Base-by-base conservation (phyloP, 2,113 vertebrate genomes). In the Notarius lentiginosus region DNA sequence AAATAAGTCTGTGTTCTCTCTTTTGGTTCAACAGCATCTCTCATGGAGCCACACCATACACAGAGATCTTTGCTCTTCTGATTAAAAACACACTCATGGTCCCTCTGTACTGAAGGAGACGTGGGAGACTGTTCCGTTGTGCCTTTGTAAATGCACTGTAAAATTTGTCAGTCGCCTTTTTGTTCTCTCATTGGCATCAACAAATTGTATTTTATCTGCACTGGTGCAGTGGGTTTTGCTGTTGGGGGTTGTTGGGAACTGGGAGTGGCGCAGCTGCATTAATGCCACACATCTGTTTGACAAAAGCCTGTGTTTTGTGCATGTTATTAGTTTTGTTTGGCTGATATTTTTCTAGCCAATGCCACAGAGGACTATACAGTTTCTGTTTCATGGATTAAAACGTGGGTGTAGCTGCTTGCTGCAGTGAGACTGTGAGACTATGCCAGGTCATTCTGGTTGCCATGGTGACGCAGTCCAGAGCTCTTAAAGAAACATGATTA, bases 401-500 rank as follows among this genome's bases (percentile, higher is more conserved):
- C 6, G 65, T 27, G 73, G 80, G 24, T 41, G 11, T 51, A 83
- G 76, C 66, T 79, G n/a, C 47, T 55, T 80, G 83, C 75, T 61
- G 87, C 83, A 85, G 61, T 51, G 63, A 80, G 41, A 56, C 72
- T 55, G 51, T 84, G 88, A 80, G 41, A 56, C 72, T 27, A 34
- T 83, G 88, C 84, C 65, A 84, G 81, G 63, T 86, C 84, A 86
- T 86, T 56, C 27, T 24, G 63, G 88, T 89, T 89, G 84, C 76
- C 65, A 86, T 86, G 85, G 88, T 70, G 79, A 89, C 55, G 12
- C 30, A 7, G 70, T 73, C 30, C 49, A 24, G 27, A 0, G n/a
- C 41, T 82, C 79, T 87, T 76, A 87, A 87, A 87, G 85, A 27
- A 24, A 73, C 61, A 81, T 51, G 56, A 22, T 63, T 14, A 34